phyloP scores from a whole-genome alignment of 2,888 invertebrate species.

The Hymenopus coronatus region DNA sequence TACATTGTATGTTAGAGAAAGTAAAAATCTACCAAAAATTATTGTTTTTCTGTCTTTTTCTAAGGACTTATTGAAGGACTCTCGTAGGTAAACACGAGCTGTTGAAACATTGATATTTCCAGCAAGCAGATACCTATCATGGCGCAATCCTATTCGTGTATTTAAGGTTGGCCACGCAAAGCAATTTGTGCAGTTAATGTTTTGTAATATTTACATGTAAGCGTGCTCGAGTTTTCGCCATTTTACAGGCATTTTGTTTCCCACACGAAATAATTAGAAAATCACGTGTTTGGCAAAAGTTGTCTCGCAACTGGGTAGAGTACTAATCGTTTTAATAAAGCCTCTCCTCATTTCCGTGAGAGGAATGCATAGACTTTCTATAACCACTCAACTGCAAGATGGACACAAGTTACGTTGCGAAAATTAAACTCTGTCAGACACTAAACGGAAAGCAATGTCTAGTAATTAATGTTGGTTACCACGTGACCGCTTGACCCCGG shows the following conservation, averaged over 20 bases:
- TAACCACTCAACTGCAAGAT: neutral
- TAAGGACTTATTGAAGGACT: no score
- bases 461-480: conserved; percentile 11
- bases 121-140: no score
- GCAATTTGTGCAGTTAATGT: neutral
- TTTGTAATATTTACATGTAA: neutral
- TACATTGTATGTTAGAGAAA: no score
- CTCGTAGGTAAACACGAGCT: no score
- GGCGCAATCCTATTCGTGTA: no score
- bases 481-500: conserved; percentile 25
- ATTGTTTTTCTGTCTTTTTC: no score
- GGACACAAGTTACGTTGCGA: neutral
- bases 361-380: neutral
- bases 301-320: neutral
- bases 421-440: neutral
- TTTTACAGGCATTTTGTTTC: neutral
- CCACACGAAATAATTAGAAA: neutral
- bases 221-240: neutral
- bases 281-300: neutral
- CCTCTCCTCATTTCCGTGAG: neutral
- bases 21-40: no score
- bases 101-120: no score
- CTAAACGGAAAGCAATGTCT: neutral
- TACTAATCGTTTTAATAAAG: neutral
- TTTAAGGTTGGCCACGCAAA: no score